phyloP scores from a whole-genome alignment of 2,888 invertebrate genomes.

The Caenorhabditis sp. region DNA sequence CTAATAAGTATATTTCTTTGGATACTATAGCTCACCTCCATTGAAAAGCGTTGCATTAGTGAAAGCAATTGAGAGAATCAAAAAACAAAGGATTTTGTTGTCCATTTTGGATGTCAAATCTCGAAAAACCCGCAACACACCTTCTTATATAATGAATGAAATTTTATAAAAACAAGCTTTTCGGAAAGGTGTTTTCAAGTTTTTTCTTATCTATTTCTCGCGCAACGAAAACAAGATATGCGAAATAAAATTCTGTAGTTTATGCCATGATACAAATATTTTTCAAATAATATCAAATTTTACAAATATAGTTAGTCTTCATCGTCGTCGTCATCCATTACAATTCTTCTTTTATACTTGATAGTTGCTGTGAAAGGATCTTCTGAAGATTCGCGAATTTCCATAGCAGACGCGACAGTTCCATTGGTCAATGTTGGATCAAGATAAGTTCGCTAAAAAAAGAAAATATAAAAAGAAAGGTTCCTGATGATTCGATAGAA shows the following conservation, averaged over 20 bases:
- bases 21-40: conserved; percentile 8
- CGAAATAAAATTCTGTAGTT: not conserved
- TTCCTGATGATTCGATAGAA: too few species aligned
- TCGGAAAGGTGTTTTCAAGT: not conserved
- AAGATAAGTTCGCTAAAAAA: conserved; percentile 24
- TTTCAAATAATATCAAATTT: not conserved
- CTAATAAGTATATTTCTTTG: not conserved
- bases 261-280: not conserved
- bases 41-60: conserved; percentile 33
- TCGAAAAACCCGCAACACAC: not conserved
- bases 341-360: conserved; percentile 23
- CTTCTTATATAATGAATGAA: not conserved
- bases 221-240: not conserved
- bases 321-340: conserved; percentile 21
- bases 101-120: not conserved
- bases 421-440: conserved; percentile 14
- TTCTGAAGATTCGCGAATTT: conserved; percentile 20
- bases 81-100: not conserved
- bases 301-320: conserved; percentile 1
- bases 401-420: conserved; percentile 13
- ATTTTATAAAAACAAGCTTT: not conserved
- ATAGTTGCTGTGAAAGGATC: conserved; percentile 23
- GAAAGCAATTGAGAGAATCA: not conserved
- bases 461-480: too few species aligned
- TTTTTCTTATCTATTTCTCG: conserved; percentile 4